Evolutionary conservation across 2,113 vertebrate genomes (phyloP).

Genomic region (Anoura caudifer): DNA sequence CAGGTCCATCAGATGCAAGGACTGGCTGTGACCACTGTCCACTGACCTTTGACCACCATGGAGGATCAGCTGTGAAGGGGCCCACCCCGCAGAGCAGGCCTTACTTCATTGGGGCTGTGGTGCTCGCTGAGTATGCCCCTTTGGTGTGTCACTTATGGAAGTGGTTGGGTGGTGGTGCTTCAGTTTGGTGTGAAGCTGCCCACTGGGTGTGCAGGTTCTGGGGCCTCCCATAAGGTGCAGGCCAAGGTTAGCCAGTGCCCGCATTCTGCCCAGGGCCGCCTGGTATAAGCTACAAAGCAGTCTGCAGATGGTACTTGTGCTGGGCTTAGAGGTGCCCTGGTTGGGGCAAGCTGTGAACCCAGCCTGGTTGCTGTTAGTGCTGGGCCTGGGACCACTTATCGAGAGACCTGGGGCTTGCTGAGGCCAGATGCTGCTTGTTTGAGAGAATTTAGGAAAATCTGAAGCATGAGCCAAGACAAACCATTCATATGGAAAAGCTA

Average conservation of each 20-base stretch:
- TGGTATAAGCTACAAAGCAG: not conserved
- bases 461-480: not conserved
- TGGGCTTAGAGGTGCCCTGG: not conserved
- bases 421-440: not conserved
- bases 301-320: not conserved
- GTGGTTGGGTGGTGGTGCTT: not conserved
- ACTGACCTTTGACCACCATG: not conserved
- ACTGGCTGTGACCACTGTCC: not conserved
- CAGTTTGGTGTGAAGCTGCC: not conserved
- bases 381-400: not conserved
- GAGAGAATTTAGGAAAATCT: not conserved
- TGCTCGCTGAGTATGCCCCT: not conserved
- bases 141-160: not conserved
- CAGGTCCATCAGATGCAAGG: not conserved
- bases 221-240: not conserved
- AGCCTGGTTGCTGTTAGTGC: not conserved
- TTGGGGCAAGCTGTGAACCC: not conserved
- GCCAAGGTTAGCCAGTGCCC: not conserved
- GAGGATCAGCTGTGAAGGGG: not conserved
- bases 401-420: not conserved
- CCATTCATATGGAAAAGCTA: not conserved
- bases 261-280: not conserved
- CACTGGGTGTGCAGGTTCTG: too few relatives aligned
- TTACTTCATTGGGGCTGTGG: not conserved
- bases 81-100: not conserved